Conservation (phyloP, 1,140 invertebrate species). For the Gryllus bimaculatus region DNA sequence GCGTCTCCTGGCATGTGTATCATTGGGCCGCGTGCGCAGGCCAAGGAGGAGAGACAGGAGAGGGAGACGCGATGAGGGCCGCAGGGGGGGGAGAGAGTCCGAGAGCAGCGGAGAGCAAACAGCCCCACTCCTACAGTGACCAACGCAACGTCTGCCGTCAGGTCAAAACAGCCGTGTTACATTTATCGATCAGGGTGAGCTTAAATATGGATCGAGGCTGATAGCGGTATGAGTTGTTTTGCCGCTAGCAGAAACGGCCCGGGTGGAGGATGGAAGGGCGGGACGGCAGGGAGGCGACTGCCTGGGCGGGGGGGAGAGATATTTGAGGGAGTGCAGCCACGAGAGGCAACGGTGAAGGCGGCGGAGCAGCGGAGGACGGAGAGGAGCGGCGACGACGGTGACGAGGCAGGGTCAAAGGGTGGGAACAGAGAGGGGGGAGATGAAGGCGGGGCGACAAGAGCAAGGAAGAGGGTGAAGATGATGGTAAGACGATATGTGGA, state of each 20-base stretch:
- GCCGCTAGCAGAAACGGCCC: neutral
- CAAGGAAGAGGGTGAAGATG: too few relatives aligned
- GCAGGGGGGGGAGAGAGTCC: neutral
- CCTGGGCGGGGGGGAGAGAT: too few relatives aligned
- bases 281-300: neutral
- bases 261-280: neutral
- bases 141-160: neutral
- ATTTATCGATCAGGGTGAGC: constrained; percentile 3
- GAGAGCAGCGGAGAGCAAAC: neutral
- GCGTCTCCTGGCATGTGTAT: neutral
- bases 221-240: neutral
- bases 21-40: neutral
- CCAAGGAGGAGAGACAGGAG: neutral
- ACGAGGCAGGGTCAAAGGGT: too few relatives aligned
- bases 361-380: neutral
- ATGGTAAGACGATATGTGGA: too few relatives aligned
- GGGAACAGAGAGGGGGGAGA: too few relatives aligned
- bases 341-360: neutral
- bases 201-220: neutral
- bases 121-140: neutral
- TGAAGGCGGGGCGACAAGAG: too few relatives aligned
- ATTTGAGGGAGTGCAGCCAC: too few relatives aligned
- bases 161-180: constrained; percentile 2
- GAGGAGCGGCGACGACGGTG: too few relatives aligned
- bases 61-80: neutral